Conservation (phyloP, 2,888 invertebrate species). For the Hirtodrosophila trivittata region DNA sequence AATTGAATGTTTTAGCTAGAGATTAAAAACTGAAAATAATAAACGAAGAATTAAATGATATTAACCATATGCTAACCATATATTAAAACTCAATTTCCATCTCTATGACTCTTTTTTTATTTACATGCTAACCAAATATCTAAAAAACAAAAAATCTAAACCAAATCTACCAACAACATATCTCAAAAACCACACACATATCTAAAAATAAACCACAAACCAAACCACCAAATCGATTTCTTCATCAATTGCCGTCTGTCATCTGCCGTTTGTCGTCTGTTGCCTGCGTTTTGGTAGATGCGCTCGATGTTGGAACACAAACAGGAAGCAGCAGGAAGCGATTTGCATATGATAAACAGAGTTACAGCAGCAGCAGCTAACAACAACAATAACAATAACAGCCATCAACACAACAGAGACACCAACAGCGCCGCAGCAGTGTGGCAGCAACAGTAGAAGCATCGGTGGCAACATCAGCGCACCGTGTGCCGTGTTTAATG, state of each 20-base stretch:
- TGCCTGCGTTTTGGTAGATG: conserved; percentile 49
- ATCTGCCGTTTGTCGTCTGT: conserved; percentile 21
- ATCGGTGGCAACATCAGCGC: conserved; percentile 4
- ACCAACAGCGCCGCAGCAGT: conserved; percentile 8
- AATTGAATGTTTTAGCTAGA: conserved; percentile 29
- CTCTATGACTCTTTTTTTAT: conserved; percentile 74
- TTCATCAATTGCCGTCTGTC: conserved; percentile 26
- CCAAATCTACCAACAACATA: conserved; percentile 39
- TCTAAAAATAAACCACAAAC: conserved; percentile 25
- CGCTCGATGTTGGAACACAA: conserved; percentile 29
- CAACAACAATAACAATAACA: conserved; percentile 14
- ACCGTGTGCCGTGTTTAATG: conserved; percentile 35
- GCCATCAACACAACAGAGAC: conserved; percentile 4
- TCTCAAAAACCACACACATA: conserved; percentile 35
- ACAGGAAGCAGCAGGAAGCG: conserved; percentile 33
- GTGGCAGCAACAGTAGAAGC: conserved; percentile 10
- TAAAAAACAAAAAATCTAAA: conserved; percentile 30
- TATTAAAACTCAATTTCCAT: conserved; percentile 76
- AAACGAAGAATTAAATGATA: conserved; percentile 26
- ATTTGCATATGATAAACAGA: conserved; percentile 21
- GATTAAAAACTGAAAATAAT: conserved; percentile 13
- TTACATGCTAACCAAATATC: conserved; percentile 72
- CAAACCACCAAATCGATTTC: conserved; percentile 27
- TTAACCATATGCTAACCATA: conserved; percentile 74
- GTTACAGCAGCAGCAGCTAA: conserved; percentile 17